These are phyloP conservation scores for Mastomys natalensis DNA, from an alignment of 2,113 vertebrate genomes.

Conservation along the genomic window DNA sequence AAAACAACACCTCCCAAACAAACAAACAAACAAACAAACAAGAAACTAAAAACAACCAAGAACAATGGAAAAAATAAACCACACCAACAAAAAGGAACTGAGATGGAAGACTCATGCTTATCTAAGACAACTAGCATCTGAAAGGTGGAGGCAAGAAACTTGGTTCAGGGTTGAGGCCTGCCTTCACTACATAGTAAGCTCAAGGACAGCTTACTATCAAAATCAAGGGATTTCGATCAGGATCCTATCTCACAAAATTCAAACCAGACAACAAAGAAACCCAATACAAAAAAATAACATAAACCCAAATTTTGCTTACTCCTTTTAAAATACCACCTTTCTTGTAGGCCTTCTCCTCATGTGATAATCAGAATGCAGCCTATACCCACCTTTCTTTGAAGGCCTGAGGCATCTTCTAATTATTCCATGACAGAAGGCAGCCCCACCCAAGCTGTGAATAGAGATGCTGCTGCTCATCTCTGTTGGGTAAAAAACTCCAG, in stretches of 20 bases:
- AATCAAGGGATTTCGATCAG: neutral
- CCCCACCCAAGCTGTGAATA: accelerated
- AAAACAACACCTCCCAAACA: neutral
- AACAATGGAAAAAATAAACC: no score
- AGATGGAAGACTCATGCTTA: neutral
- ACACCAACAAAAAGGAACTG: neutral
- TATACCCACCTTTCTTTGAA: neutral
- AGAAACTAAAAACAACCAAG: no score
- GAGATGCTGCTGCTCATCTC: neutral
- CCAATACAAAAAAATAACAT: accelerated
- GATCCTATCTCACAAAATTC: neutral
- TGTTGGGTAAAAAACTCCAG: accelerated
- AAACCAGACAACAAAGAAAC: neutral
- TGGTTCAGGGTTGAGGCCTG: neutral
- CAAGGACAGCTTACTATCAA: neutral
- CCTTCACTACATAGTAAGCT: neutral
- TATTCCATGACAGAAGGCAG: neutral
- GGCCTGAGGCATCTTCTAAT: neutral
- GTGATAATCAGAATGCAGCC: accelerated
- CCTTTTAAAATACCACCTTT: neutral
- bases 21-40: neutral
- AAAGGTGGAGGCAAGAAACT: neutral
- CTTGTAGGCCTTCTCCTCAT: neutral
- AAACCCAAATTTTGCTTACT: accelerated
- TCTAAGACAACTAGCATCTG: neutral